Conservation (phyloP, 2,888 invertebrate genomes). For the Agrotis ipsilon region DNA sequence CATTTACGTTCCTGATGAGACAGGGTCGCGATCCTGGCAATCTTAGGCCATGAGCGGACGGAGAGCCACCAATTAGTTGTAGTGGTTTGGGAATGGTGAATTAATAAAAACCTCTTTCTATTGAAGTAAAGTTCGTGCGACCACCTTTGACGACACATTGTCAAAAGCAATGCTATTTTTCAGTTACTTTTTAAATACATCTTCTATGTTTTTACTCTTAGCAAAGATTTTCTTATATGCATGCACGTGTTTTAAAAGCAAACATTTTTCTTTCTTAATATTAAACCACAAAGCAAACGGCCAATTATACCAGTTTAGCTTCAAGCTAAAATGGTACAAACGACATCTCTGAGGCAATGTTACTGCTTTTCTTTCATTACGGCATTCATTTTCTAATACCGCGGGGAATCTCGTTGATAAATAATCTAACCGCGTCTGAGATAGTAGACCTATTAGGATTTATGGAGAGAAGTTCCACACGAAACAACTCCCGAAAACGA, state of each 20-base stretch:
- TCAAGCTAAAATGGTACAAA: conserved; percentile 16
- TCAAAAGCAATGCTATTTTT: too few species aligned
- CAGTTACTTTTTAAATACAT: too few species aligned
- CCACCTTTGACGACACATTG: not conserved
- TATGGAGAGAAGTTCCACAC: conserved; percentile 4
- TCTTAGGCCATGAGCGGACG: too few species aligned
- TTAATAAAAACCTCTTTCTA: too few species aligned
- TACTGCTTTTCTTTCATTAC: conserved; percentile 60
- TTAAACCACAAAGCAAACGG: conserved; percentile 11
- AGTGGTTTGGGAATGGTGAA: too few species aligned
- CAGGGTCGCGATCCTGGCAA: too few species aligned
- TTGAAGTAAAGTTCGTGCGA: too few species aligned
- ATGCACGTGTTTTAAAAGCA: not conserved
- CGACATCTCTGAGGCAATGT: conserved; percentile 37
- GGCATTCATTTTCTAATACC: conserved; percentile 58
- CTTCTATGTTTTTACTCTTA: not conserved
- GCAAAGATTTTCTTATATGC: not conserved
- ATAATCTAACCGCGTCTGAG: conserved; percentile 61
- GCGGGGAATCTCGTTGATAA: conserved; percentile 54
- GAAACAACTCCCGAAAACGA: not conserved
- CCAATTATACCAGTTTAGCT: conserved; percentile 23
- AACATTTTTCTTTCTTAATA: not conserved
- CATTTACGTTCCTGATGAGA: too few species aligned
- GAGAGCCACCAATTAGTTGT: too few species aligned
- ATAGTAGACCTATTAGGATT: conserved; percentile 16